Evolutionary conservation across 2,888 invertebrate genomes (phyloP).

Genomic region (Melitaea athalia): DNA sequence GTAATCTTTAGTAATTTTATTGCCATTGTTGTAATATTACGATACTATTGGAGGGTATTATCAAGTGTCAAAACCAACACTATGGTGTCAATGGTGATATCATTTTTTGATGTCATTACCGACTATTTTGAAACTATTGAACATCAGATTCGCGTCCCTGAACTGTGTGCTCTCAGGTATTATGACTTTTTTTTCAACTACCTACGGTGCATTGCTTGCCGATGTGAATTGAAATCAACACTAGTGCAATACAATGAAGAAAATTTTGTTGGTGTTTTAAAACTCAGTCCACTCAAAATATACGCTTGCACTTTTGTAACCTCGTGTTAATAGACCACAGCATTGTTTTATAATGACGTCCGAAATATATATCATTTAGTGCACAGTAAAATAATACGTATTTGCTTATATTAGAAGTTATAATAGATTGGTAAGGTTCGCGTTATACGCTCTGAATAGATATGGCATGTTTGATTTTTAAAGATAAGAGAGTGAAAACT

Average conservation of each 20-base stretch:
- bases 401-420: slow-evolving; percentile 5
- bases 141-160: too few relatives aligned
- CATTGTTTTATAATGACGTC: slow-evolving; percentile 10
- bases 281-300: too few relatives aligned
- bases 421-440: slow-evolving; percentile 13
- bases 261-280: too few relatives aligned
- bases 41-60: too few relatives aligned
- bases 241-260: too few relatives aligned
- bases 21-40: too few relatives aligned
- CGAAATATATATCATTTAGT: slow-evolving; percentile 5
- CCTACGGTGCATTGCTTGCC: too few relatives aligned
- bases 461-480: background rate
- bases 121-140: background rate
- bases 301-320: background rate
- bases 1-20: too few relatives aligned
- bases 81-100: background rate
- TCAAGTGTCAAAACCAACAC: background rate
- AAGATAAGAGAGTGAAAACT: slow-evolving; percentile 33
- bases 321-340: background rate
- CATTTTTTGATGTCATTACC: background rate
- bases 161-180: too few relatives aligned
- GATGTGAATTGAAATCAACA: too few relatives aligned
- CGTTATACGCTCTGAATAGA: background rate
- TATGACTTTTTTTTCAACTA: too few relatives aligned
- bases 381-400: slow-evolving; percentile 21